Conservation (phyloP, 2,797 vertebrate species). For the Lepilemur ruficaudatus region DNA sequence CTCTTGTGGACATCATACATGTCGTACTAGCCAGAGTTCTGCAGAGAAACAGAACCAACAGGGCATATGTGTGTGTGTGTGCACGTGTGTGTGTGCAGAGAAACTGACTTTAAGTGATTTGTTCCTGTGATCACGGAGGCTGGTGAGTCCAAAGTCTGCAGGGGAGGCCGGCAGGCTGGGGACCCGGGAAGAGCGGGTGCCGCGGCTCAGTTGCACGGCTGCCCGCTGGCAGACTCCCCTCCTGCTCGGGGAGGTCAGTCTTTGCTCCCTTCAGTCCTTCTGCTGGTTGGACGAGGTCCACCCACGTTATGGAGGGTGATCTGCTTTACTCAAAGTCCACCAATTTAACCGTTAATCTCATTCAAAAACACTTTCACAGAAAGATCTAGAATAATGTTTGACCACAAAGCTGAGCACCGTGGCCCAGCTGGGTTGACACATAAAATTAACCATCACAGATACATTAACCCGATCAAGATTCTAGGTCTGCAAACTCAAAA, state of each 20-base stretch:
- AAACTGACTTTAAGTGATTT: not conserved
- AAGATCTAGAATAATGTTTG: not conserved
- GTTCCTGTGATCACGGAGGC: not conserved
- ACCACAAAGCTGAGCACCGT: not conserved
- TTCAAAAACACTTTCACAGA: not conserved
- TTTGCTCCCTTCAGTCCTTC: not conserved
- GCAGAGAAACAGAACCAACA: not conserved
- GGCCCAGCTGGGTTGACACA: not conserved
- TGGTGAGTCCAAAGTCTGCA: not conserved
- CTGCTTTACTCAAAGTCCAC: not conserved
- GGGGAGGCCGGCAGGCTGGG: not conserved
- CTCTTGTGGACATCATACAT: not conserved
- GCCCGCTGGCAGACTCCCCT: not conserved
- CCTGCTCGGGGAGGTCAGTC: not conserved
- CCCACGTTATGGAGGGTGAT: not conserved
- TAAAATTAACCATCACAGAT: not conserved
- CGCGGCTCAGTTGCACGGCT: too few species aligned
- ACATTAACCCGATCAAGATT: not conserved
- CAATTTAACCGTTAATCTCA: not conserved
- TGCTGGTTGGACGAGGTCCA: not conserved
- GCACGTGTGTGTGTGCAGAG: not conserved
- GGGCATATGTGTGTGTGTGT: not conserved
- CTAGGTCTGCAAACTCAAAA: not conserved
- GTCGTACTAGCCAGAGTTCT: not conserved
- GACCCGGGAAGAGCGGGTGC: not conserved